phyloP scores from a whole-genome alignment of 2,888 invertebrate genomes.

The Hybos culiciformis region DNA sequence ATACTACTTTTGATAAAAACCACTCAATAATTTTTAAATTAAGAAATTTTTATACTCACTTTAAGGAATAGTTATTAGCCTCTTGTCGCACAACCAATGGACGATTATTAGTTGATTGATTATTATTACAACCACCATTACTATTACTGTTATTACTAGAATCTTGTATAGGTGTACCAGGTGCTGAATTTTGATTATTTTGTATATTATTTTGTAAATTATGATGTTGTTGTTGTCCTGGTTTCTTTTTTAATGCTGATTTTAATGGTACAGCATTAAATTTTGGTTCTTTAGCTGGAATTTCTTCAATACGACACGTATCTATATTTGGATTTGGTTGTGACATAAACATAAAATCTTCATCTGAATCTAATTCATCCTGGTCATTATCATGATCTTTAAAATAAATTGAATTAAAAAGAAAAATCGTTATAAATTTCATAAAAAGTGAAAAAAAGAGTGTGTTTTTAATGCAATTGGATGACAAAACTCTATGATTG shows the following conservation, averaged over 20 bases:
- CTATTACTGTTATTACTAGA: too few species aligned
- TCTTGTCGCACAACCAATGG: constrained; percentile 57
- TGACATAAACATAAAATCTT: constrained; percentile 45
- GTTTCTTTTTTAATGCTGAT: constrained; percentile 79
- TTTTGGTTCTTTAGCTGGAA: constrained; percentile 83
- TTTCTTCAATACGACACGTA: constrained; percentile 76
- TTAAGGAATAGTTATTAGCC: constrained; percentile 66
- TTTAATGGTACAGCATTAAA: constrained; percentile 85
- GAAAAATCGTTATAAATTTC: too few species aligned
- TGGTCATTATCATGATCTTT: constrained; percentile 42
- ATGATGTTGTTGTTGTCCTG: constrained; percentile 24
- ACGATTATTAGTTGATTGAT: constrained; percentile 32
- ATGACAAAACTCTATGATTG: too few species aligned
- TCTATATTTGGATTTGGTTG: constrained; percentile 58
- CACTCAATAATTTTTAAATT: too few species aligned
- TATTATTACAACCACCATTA: constrained; percentile 21
- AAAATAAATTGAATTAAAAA: neutral
- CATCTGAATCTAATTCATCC: constrained; percentile 51
- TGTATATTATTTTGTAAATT: constrained; percentile 2
- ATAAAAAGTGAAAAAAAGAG: too few species aligned
- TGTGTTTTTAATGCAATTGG: too few species aligned
- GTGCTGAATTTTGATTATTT: constrained; percentile 26
- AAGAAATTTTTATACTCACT: constrained; percentile 44
- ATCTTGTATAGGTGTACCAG: constrained; percentile 63
- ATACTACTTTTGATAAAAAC: constrained; percentile 7